Base-by-base conservation (phyloP, 2,888 invertebrate species). In the Dasypogon diadema region DNA sequence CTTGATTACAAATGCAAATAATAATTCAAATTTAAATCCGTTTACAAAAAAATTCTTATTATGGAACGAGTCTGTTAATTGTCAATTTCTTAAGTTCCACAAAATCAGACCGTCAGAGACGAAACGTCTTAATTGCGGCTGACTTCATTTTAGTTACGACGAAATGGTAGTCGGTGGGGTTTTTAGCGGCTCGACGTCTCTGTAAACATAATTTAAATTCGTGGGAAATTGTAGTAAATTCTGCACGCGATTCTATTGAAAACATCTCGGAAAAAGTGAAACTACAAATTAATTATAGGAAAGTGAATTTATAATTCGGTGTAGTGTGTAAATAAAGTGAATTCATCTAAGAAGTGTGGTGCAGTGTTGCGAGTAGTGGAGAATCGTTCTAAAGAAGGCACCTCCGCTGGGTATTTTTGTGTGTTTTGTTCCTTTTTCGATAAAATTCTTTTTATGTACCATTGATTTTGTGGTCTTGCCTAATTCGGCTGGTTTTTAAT, bases 101-200 rank as follows among this genome's bases (percentile, higher is more conserved):
- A 42, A 46, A n/a, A 65, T 46, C n/a, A n/a, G n/a, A n/a, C n/a
- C n/a, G n/a, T n/a, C n/a, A n/a, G n/a, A n/a, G n/a, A n/a, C n/a
- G n/a, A n/a, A n/a, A n/a, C n/a, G n/a, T n/a, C n/a, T n/a, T n/a
- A 65, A 46, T 0, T 24, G 65, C 5, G 2, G n/a, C 70, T 24
- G 54, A 70, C 70, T 70, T 70, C 54, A 54, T n/a, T n/a, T 51
- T 30, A 70, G 70, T 70, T 54, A 70, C 34, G 12, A 54, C 18
- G 12, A 30, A 70, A 70, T 70, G 54, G 70, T 22, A 14, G 65
- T 30, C 65, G 65, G 65, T 46, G 48, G 18, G 65, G 65, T 68
- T 46, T n/a, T 14, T 46, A 22, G 63, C 48, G 18, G 16, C 34
- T 70, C 18, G 24, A 18, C 16, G 22, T 14, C 54, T 54, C 30